These are phyloP conservation scores for Linyphia triangularis DNA, from an alignment of 2,888 invertebrate genomes.

Conservation along the genomic window DNA sequence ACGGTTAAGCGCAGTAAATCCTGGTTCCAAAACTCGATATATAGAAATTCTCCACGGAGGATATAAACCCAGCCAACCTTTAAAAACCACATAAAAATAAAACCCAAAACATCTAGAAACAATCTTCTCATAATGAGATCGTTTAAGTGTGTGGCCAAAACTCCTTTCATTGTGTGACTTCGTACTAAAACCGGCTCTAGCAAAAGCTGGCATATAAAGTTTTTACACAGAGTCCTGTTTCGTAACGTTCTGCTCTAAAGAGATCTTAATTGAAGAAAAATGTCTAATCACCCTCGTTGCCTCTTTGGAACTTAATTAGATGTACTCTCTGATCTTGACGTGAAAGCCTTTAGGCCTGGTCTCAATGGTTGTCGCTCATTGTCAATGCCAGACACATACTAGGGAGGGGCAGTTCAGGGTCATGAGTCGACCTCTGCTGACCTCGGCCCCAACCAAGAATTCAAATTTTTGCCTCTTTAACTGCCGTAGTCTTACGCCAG, in stretches of 20 bases:
- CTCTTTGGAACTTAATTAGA: slow-evolving; percentile 72
- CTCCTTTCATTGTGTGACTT: slow-evolving; percentile 34
- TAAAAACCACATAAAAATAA: slow-evolving; percentile 56
- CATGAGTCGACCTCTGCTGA: slow-evolving; percentile 68
- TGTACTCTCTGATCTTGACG: slow-evolving; percentile 54
- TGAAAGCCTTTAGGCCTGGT: slow-evolving; percentile 61
- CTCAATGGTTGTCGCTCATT: slow-evolving; percentile 68
- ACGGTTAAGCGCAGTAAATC: neutral
- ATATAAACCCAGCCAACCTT: slow-evolving; percentile 38
- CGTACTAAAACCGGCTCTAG: slow-evolving; percentile 54
- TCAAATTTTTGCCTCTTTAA: slow-evolving; percentile 71
- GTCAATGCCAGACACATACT: slow-evolving; percentile 52
- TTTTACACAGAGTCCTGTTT: slow-evolving; percentile 48
- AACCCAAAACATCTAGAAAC: slow-evolving; percentile 38
- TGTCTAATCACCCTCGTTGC: slow-evolving; percentile 66
- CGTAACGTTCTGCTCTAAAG: slow-evolving; percentile 54
- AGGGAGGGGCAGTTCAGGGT: slow-evolving; percentile 73
- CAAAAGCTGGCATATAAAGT: slow-evolving; percentile 40
- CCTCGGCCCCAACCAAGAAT: slow-evolving; percentile 68
- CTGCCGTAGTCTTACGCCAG: slow-evolving; percentile 69
- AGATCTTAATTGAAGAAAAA: slow-evolving; percentile 74
- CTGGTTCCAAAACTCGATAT: neutral
- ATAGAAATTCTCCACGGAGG: neutral
- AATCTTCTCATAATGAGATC: slow-evolving; percentile 65
- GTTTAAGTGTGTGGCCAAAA: slow-evolving; percentile 39